Evolutionary conservation across 2,888 invertebrate genomes (phyloP).

Genomic region (Cryptus armator): DNA sequence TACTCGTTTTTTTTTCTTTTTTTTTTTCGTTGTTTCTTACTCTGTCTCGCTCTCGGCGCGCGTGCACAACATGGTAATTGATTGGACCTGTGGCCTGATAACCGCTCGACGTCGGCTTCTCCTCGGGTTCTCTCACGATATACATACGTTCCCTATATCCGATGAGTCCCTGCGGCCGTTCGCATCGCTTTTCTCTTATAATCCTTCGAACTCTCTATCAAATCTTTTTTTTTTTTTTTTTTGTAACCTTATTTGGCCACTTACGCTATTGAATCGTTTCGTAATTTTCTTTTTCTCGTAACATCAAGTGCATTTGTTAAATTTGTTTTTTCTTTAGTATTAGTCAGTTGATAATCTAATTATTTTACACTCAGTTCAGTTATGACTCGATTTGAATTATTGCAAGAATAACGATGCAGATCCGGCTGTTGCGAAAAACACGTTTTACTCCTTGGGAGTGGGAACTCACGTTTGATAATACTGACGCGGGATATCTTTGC

Average conservation of each 20-base stretch:
- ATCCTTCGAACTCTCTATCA: conserved; percentile 5
- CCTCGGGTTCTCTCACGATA: conserved; percentile 67
- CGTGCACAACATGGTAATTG: conserved; percentile 81
- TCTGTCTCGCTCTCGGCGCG: conserved; percentile 62
- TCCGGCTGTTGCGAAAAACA: conserved; percentile 60
- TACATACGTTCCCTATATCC: conserved; percentile 28
- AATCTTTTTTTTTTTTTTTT: neutral
- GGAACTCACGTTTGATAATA: conserved; percentile 45
- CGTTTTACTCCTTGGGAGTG: conserved; percentile 40
- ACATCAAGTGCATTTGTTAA: neutral
- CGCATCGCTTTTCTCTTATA: conserved; percentile 31
- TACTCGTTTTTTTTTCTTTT: conserved; percentile 9
- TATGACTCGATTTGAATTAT: conserved; percentile 2
- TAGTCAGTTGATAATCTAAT: neutral
- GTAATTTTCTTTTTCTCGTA: neutral
- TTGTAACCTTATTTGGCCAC: neutral
- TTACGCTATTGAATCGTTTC: neutral
- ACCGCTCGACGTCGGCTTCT: conserved; percentile 74
- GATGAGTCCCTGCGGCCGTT: conserved; percentile 25
- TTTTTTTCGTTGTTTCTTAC: neutral
- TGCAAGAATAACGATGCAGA: conserved; percentile 7
- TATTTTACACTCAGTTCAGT: conserved; percentile 11
- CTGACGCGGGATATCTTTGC: conserved; percentile 63
- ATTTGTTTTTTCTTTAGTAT: neutral
- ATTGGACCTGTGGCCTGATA: conserved; percentile 82